Evolutionary conservation across 2,113 vertebrate genomes (phyloP), one percentile per base, ranked within the genome.

Genomic region (Channa argus): DNA sequence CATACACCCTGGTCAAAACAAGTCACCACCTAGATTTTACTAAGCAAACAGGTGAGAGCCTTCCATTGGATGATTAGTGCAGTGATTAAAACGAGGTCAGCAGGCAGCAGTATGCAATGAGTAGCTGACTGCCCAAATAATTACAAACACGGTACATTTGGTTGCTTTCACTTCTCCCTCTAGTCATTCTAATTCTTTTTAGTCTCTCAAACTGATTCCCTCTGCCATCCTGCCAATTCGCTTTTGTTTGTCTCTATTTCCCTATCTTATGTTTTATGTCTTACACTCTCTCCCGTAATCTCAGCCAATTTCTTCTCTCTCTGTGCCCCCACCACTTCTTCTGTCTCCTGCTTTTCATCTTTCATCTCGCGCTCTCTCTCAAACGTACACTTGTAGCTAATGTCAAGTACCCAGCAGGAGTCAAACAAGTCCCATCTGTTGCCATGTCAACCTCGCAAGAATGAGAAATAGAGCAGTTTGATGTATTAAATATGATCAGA

Each of bases 371-470:
- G 24, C 59, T 69, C 45, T 39, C 71, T 82, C 71, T 82, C 66
- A 62, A 67, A 64, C 24, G 24, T 60, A 51, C 66, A 83, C 68
- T 77, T 82, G 78, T 84, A 68, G 74, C 58, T 74, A 24, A 72
- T 79, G 82, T 86, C 81, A 60, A 58, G 61, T 7, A 68, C 84
- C 71, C 79, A 70, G 80, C 76, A 72, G 77, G 85, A 74, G 56
- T 86, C 83, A 71, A 78, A 84, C 69, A 54, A 52, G 62, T 43
- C 60, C 73, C 75, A 83, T 87, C 87, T 86, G 87, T 86, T 88
- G 70, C 83, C 85, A 86, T 81, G 87, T 66, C 89, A 83, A 88
- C 87, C 64, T 15, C 68, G 75, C 85, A 78, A 71, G 77, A 78
- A 81, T 56, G 71, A 72, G 76, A 76, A 68, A 52, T 0, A 2